These are phyloP conservation scores for Oophaga sylvatica DNA, from an alignment of 2,797 vertebrate species.

Conservation along the genomic window DNA sequence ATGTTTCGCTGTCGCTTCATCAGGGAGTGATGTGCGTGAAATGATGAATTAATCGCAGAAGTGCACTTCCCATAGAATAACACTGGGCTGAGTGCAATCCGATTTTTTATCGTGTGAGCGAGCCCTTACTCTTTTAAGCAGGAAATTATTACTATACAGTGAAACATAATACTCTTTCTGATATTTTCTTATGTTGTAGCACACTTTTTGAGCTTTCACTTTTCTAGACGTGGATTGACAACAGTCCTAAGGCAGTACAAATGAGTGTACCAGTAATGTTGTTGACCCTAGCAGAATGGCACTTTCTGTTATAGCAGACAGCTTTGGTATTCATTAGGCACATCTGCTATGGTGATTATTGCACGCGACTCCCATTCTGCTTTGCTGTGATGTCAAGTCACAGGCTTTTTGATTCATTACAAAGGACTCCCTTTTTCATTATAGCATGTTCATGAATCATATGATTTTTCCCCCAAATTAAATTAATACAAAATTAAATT, in stretches of 20 bases:
- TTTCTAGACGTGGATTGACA: slow-evolving; percentile 21
- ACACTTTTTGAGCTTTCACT: slow-evolving; percentile 20
- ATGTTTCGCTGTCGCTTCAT: too few relatives aligned
- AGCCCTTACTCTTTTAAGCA: too few relatives aligned
- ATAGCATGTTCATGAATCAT: slow-evolving; percentile 60
- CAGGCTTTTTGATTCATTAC: slow-evolving; percentile 60
- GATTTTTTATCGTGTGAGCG: too few relatives aligned
- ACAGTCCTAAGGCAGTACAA: slow-evolving; percentile 44
- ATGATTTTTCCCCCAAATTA: slow-evolving; percentile 54
- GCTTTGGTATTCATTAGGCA: slow-evolving; percentile 59
- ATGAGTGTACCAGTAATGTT: slow-evolving; percentile 48
- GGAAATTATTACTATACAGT: too few relatives aligned
- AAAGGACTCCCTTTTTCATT: slow-evolving; percentile 62
- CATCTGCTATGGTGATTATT: slow-evolving; percentile 60
- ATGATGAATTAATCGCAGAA: too few relatives aligned
- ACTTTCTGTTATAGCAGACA: slow-evolving; percentile 44
- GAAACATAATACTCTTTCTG: background rate
- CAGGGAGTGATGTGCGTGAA: too few relatives aligned
- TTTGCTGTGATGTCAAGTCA: slow-evolving; percentile 52
- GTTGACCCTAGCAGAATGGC: slow-evolving; percentile 54
- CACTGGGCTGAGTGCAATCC: too few relatives aligned
- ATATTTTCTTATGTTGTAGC: background rate
- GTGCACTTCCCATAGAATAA: too few relatives aligned
- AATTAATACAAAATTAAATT: slow-evolving; percentile 62
- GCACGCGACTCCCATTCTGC: slow-evolving; percentile 48